Evolutionary conservation across 2,888 invertebrate species (phyloP).

Genomic region (Erebia ligea): DNA sequence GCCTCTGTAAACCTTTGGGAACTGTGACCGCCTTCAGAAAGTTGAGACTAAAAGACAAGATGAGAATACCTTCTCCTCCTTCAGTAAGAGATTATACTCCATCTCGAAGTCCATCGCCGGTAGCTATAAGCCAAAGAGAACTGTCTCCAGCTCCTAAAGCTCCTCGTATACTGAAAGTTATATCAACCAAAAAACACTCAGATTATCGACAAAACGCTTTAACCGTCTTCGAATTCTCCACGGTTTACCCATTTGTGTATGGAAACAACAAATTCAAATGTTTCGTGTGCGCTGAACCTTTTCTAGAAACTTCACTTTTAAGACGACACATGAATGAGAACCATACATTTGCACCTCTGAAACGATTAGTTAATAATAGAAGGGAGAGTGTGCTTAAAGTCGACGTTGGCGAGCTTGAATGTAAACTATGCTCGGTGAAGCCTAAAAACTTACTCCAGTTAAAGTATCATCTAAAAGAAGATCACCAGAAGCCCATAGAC

Average conservation of each 20-base stretch:
- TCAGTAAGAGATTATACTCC: constrained; percentile 45
- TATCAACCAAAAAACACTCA: constrained; percentile 48
- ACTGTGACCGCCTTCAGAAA: constrained; percentile 68
- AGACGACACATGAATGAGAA: constrained; percentile 65
- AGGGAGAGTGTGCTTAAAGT: constrained; percentile 73
- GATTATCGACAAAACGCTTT: constrained; percentile 69
- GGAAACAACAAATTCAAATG: constrained; percentile 77
- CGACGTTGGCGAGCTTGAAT: constrained; percentile 66
- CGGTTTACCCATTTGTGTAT: constrained; percentile 74
- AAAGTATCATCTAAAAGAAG: constrained; percentile 65
- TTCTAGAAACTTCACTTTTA: constrained; percentile 61
- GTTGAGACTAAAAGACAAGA: constrained; percentile 47
- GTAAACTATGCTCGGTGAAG: constrained; percentile 62
- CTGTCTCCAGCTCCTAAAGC: constrained; percentile 35
- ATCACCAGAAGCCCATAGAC: constrained; percentile 65
- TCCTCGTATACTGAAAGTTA: constrained; percentile 11
- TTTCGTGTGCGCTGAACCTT: constrained; percentile 72
- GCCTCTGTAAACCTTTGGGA: constrained; percentile 72
- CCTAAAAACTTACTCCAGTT: constrained; percentile 57
- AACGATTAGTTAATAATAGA: constrained; percentile 68
- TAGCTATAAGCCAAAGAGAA: constrained; percentile 44
- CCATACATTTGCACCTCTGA: constrained; percentile 66
- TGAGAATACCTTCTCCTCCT: constrained; percentile 36
- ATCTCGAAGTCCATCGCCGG: constrained; percentile 65
- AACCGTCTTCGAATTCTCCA: constrained; percentile 70